These are phyloP conservation scores for Stomorhina lunata DNA, from an alignment of 2,888 invertebrate species.

Conservation along the genomic window DNA sequence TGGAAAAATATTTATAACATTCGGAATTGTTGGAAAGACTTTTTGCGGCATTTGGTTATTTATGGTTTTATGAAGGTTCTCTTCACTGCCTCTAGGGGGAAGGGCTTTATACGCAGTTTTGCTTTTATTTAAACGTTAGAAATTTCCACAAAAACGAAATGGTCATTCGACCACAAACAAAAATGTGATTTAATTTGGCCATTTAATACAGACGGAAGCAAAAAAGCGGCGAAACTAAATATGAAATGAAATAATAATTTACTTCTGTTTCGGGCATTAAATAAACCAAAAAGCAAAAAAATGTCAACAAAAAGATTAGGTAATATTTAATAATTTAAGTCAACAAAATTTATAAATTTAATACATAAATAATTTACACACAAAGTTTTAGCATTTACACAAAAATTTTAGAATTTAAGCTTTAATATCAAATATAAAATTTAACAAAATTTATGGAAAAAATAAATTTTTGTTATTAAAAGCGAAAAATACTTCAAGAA, in stretches of 20 bases:
- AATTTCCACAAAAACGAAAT: not conserved
- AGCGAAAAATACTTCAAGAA: no score
- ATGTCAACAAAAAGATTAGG: not conserved
- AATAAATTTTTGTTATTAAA: no score
- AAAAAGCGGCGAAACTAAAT: no score
- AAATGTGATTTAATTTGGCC: constrained; percentile 10
- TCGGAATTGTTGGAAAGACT: not conserved
- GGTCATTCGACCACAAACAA: not conserved
- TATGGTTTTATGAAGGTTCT: constrained; percentile 7
- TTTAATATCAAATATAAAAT: no score
- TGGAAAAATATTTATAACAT: not conserved
- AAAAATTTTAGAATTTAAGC: no score
- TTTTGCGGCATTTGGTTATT: constrained; percentile 39
- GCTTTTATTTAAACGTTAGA: not conserved
- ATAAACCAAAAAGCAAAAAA: not conserved
- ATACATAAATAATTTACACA: no score
- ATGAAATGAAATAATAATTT: not conserved
- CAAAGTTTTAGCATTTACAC: no score
- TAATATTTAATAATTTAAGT: no score
- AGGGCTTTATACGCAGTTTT: not conserved
- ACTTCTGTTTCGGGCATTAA: not conserved
- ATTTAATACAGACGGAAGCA: not conserved
- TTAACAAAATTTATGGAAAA: no score
- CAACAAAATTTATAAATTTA: no score
- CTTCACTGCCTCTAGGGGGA: not conserved